Percentiles rank a stretch among this genome's conserved stretches.
These are phyloP conservation scores for Phaenicophaeus curvirostris DNA, from an alignment of 2,797 vertebrate genomes.

Conservation along the genomic window DNA sequence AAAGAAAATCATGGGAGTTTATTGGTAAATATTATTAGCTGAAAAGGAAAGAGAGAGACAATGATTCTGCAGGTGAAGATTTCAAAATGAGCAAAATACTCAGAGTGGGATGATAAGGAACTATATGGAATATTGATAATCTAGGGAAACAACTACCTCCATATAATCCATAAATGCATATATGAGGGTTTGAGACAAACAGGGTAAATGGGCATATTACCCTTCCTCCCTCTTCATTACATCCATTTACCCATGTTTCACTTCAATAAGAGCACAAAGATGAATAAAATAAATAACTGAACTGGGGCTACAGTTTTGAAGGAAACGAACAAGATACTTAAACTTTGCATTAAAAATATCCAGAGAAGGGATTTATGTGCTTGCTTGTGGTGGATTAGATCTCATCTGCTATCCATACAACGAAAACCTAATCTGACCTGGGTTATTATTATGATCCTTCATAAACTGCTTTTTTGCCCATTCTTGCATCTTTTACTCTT, in stretches of 20 bases:
- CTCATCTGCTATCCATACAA: neutral
- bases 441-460: neutral
- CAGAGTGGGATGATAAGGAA: neutral
- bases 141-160: neutral
- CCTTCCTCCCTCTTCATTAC: neutral
- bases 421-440: neutral
- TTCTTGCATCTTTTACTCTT: neutral
- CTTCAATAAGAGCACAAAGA: neutral
- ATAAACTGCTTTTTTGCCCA: neutral
- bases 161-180: neutral
- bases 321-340: neutral
- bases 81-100: neutral
- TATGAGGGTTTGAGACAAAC: neutral
- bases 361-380: neutral
- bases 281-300: neutral
- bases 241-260: neutral
- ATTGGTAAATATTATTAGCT: neutral
- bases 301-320: neutral
- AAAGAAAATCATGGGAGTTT: neutral
- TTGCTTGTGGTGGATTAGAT: neutral
- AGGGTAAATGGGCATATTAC: neutral
- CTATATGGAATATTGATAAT: neutral
- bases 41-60: neutral
- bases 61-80: neutral
- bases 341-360: neutral